Evolutionary conservation across 2,797 vertebrate species (phyloP).

Genomic region (Coregonus suidteri): DNA sequence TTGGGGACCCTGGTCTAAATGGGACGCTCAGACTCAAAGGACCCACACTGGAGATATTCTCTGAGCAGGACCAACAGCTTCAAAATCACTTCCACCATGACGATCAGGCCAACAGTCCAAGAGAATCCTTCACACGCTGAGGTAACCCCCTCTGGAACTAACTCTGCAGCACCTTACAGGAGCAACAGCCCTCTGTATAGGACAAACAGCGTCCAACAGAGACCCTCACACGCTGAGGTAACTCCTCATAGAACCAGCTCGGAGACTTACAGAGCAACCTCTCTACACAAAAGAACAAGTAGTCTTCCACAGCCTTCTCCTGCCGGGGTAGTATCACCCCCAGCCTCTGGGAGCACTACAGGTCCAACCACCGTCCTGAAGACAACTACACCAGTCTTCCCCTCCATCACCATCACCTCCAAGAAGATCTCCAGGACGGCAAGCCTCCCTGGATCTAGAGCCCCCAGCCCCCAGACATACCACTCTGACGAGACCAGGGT

Average conservation of each 20-base stretch:
- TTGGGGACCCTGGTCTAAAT: no score
- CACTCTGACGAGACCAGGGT: conserved; percentile 14
- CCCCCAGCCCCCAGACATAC: neutral
- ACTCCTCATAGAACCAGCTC: neutral
- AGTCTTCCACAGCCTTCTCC: conserved; percentile 24
- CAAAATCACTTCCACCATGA: neutral
- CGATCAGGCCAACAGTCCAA: neutral
- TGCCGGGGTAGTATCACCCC: conserved; percentile 23
- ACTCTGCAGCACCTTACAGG: no score
- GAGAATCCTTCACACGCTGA: neutral
- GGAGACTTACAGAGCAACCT: conserved; percentile 22
- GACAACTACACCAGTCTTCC: conserved; percentile 74
- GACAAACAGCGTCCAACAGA: no score
- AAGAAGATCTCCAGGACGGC: conserved; percentile 72
- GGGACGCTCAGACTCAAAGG: neutral
- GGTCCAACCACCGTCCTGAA: conserved; percentile 49
- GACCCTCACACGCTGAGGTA: no score
- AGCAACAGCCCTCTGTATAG: no score
- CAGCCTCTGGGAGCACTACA: neutral
- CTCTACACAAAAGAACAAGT: neutral
- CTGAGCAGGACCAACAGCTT: conserved; percentile 41
- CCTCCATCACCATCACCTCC: conserved; percentile 90
- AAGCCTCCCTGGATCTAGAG: conserved; percentile 50
- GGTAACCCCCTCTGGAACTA: neutral
- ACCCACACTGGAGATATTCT: conserved; percentile 29